A percentile compares a stretch with the other conserved stretches of the same genome.
Evolutionary conservation across 2,888 invertebrate genomes (phyloP).

Genomic region (Leptopilina myrica): DNA sequence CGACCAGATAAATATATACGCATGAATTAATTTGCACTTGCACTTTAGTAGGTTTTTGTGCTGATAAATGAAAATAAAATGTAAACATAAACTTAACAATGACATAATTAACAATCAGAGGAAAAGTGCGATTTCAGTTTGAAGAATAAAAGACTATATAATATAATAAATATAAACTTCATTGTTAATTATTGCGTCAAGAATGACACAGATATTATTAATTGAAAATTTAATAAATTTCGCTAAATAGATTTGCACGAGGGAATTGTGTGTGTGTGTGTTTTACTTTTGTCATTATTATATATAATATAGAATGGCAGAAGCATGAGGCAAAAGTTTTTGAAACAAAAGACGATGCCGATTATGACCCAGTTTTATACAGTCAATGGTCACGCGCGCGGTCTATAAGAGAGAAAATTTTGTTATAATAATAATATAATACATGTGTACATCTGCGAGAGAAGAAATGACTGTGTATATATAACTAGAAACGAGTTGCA

Average conservation of each 20-base stretch:
- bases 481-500: slow-evolving; percentile 28
- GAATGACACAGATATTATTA: not conserved
- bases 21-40: slow-evolving; percentile 31
- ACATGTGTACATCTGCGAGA: not conserved
- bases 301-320: not conserved
- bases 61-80: not conserved
- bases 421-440: not conserved
- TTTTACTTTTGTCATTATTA: not conserved
- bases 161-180: not conserved
- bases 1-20: not conserved
- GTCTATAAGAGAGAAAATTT: slow-evolving; percentile 34
- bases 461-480: slow-evolving; percentile 19
- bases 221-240: not conserved
- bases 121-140: slow-evolving; percentile 1
- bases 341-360: slow-evolving; percentile 32
- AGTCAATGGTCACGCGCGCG: slow-evolving; percentile 25
- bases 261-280: not conserved
- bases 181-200: not conserved
- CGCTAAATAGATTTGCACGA: not conserved
- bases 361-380: slow-evolving; percentile 34
- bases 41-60: slow-evolving; percentile 33
- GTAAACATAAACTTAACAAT: not conserved
- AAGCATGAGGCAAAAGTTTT: not conserved
- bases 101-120: not conserved
- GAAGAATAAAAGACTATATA: not conserved